phyloP scores from a whole-genome alignment of 2,888 invertebrate genomes.

The Cataglyphis altisquamis region DNA sequence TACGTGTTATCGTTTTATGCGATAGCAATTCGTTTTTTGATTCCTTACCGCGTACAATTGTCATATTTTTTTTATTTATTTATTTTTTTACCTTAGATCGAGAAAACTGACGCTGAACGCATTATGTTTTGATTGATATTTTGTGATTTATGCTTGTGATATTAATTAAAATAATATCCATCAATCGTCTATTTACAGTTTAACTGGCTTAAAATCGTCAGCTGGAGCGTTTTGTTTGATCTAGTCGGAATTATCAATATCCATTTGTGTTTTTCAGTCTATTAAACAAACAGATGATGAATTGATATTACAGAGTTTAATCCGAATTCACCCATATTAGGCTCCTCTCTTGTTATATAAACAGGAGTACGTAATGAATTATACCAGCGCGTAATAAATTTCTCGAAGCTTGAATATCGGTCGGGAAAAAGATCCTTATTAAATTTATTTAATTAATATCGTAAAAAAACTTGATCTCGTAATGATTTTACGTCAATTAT shows the following conservation, averaged over 20 bases:
- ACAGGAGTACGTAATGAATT: background rate
- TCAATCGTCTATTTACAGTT: background rate
- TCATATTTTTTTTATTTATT: background rate
- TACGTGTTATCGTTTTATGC: conserved; percentile 6
- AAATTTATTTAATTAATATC: no score
- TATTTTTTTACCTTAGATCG: background rate
- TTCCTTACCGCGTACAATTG: background rate
- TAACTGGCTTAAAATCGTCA: background rate
- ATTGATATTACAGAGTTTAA: conserved; percentile 3
- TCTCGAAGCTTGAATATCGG: background rate
- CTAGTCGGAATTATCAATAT: background rate
- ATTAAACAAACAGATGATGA: background rate
- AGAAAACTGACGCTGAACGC: background rate
- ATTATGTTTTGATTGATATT: background rate
- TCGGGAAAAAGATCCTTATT: background rate
- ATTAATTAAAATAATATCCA: background rate
- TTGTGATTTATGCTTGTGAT: background rate
- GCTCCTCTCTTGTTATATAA: background rate
- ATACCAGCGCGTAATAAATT: background rate
- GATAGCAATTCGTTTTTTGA: background rate
- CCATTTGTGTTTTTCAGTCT: background rate
- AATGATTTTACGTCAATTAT: background rate
- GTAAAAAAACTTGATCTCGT: background rate
- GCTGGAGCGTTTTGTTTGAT: background rate
- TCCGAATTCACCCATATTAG: background rate